Evolutionary conservation across 1,140 invertebrate genomes (phyloP).

Genomic region (Uloborus diversus): DNA sequence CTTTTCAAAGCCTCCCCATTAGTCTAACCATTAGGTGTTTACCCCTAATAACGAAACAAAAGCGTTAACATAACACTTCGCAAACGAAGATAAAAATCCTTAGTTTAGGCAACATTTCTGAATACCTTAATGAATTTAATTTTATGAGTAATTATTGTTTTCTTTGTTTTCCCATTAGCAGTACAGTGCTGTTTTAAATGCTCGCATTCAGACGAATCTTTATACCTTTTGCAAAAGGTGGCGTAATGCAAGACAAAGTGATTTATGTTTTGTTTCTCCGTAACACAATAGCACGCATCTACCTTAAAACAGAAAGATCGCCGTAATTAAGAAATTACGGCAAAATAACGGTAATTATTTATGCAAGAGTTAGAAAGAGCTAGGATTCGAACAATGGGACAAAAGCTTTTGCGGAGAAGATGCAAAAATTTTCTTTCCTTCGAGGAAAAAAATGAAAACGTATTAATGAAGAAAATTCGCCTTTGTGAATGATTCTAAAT

Average conservation of each 20-base stretch:
- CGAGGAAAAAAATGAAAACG: background rate
- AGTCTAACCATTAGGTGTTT: no score
- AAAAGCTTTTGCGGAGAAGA: background rate
- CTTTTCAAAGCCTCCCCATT: no score
- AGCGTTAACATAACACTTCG: no score
- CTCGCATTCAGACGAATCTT: conserved; percentile 32
- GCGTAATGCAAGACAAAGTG: conserved; percentile 8
- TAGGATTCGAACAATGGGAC: background rate
- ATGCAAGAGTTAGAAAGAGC: background rate
- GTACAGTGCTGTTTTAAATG: conserved; percentile 8
- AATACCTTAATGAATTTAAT: conserved; percentile 48
- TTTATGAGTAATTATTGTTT: conserved; percentile 42
- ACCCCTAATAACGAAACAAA: no score
- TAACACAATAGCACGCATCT: background rate
- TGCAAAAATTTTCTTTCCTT: conserved; percentile 11
- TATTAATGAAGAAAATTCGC: background rate
- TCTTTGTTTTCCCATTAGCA: conserved; percentile 31
- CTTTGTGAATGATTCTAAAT: conserved; percentile 41
- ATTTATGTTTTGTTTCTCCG: conserved; percentile 30
- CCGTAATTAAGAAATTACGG: conserved; percentile 54
- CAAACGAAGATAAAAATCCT: no score
- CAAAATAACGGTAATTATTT: conserved; percentile 48
- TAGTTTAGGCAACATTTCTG: no score
- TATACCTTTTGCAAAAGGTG: conserved; percentile 20
- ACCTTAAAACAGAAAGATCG: background rate